These are phyloP conservation scores for Silurus lanzhouensis DNA, from an alignment of 2,797 vertebrate genomes.

Conservation along the genomic window DNA sequence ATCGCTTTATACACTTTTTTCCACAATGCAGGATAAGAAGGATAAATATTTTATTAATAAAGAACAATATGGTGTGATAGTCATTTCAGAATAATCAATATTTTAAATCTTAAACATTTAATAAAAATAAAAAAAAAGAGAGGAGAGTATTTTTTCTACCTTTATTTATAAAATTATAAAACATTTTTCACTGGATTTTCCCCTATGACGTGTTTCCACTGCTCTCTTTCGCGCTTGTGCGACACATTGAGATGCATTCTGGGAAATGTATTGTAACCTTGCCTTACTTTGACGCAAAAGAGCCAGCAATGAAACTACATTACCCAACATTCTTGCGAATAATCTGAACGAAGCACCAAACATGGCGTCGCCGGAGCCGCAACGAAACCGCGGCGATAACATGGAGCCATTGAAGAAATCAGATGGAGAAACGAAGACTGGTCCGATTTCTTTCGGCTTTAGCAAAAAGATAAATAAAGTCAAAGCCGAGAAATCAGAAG, in stretches of 20 bases:
- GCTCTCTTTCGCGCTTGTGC: not conserved
- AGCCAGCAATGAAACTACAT: conserved; percentile 61
- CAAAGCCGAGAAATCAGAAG: conserved; percentile 62
- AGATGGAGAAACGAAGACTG: conserved; percentile 63
- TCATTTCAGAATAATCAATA: no score
- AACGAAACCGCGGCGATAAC: conserved; percentile 39
- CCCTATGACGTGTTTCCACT: no score
- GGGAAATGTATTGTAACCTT: conserved; percentile 58
- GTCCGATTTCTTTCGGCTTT: conserved; percentile 76
- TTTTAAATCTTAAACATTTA: no score
- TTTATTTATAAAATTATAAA: no score
- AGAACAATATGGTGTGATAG: no score
- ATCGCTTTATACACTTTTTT: no score
- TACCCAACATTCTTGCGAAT: conserved; percentile 57
- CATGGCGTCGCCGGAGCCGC: conserved; percentile 70
- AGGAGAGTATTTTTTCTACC: no score
- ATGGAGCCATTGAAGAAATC: conserved; percentile 20
- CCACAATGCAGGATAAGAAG: no score
- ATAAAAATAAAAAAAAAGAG: no score
- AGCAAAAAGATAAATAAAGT: conserved; percentile 74
- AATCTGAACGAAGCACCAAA: conserved; percentile 53
- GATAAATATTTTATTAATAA: no score
- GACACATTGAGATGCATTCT: conserved; percentile 25
- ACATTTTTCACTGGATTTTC: not conserved
- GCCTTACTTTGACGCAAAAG: rapidly evolving